Evolutionary conservation across 2,888 invertebrate genomes (phyloP).

Genomic region (Balanococcus diminutus): DNA sequence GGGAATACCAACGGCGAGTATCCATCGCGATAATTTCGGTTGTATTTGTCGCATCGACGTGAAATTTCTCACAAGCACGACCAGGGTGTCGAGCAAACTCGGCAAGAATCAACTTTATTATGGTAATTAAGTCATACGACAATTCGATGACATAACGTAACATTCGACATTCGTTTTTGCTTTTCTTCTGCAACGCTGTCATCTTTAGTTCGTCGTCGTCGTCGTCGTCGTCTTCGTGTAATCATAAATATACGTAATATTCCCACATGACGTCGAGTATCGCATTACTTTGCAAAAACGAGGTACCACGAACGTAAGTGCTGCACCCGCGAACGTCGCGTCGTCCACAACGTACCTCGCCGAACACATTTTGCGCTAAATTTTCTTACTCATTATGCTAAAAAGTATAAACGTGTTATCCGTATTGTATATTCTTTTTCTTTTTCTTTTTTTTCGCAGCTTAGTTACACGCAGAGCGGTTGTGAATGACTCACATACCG

Average conservation of each 20-base stretch:
- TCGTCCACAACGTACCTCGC: too few relatives aligned
- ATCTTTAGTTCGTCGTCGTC: neutral
- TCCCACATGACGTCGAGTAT: neutral
- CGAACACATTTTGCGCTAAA: neutral
- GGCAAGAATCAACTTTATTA: neutral
- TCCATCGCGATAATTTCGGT: neutral
- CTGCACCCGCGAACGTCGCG: too few relatives aligned
- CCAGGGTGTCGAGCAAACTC: neutral
- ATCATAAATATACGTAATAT: neutral
- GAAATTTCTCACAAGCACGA: neutral
- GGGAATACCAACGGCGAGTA: too few relatives aligned
- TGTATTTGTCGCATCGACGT: neutral
- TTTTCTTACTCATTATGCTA: neutral
- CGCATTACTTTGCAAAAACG: neutral
- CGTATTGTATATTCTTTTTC: neutral
- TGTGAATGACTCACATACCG: constrained; percentile 54
- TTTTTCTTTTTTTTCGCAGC: neutral
- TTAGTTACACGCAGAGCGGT: constrained; percentile 29
- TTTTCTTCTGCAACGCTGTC: neutral
- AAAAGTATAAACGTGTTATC: neutral
- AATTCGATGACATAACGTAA: neutral
- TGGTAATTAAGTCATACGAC: neutral
- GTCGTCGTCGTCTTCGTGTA: neutral
- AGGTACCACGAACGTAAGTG: too few relatives aligned
- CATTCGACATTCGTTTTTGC: neutral